phyloP scores from a whole-genome alignment of 2,797 vertebrate species.

The Vireo griseus region DNA sequence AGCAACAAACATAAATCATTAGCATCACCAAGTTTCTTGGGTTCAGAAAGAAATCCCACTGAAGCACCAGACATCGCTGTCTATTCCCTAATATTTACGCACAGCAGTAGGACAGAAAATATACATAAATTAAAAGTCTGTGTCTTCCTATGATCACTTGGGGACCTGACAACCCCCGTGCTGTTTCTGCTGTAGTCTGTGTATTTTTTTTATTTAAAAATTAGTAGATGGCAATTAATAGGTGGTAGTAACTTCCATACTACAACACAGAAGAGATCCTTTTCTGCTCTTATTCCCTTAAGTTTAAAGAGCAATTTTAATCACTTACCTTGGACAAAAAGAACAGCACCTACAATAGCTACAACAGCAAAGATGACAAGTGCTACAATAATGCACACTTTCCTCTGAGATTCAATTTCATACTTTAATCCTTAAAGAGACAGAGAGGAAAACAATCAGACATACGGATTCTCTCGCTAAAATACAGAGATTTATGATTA shows the following conservation, averaged over 20 bases:
- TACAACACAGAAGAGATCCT: neutral
- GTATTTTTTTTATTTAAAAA: neutral
- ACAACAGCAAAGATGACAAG: slow-evolving; percentile 10
- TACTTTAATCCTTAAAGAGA: slow-evolving; percentile 69
- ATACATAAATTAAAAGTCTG: neutral
- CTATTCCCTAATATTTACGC: neutral
- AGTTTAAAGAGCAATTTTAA: neutral
- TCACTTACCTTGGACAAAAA: slow-evolving; percentile 69
- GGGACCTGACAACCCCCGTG: neutral
- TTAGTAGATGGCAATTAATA: neutral
- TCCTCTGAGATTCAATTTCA: slow-evolving; percentile 46
- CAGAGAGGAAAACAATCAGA: slow-evolving; percentile 7
- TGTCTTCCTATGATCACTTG: neutral
- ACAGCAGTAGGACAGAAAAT: neutral
- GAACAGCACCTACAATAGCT: slow-evolving; percentile 58
- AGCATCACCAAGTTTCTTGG: neutral
- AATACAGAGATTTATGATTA: neutral
- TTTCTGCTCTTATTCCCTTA: neutral
- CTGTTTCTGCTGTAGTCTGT: neutral
- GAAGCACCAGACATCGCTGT: neutral
- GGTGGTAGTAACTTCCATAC: neutral
- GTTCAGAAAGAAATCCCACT: neutral
- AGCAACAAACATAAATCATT: neutral
- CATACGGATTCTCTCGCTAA: neutral
- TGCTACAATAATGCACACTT: slow-evolving; percentile 20